phyloP scores from a whole-genome alignment of 1,140 invertebrate species.

The Aleiodes sp. region DNA sequence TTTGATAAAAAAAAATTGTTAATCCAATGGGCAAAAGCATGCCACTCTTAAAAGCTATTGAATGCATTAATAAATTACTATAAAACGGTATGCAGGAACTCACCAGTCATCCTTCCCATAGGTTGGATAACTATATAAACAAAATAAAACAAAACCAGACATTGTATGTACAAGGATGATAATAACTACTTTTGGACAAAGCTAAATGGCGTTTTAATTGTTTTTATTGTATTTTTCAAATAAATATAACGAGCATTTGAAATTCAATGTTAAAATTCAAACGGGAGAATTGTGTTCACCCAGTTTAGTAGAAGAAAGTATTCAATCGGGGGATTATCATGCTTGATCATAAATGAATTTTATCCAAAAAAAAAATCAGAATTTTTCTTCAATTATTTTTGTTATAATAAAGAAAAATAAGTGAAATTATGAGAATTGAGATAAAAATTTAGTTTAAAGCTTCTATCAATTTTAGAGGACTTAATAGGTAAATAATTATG shows the following conservation, averaged over 20 bases:
- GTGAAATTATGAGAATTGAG: too few relatives aligned
- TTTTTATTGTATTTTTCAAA: too few relatives aligned
- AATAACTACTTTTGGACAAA: constrained; percentile 23
- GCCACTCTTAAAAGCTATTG: background rate
- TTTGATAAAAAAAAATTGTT: background rate
- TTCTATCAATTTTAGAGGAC: background rate
- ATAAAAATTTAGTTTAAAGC: too few relatives aligned
- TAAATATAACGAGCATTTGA: too few relatives aligned
- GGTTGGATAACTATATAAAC: constrained; percentile 69
- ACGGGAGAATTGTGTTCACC: too few relatives aligned
- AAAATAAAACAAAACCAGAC: constrained; percentile 51
- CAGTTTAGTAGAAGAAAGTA: too few relatives aligned
- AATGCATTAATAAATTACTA: constrained; percentile 37
- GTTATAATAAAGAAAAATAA: too few relatives aligned
- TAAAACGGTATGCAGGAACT: constrained; percentile 64
- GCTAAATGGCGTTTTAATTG: constrained; percentile 13
- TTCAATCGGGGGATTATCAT: background rate
- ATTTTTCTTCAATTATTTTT: too few relatives aligned
- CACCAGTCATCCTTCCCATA: constrained; percentile 73
- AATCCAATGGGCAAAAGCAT: background rate
- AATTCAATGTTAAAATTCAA: too few relatives aligned
- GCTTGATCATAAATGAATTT: background rate
- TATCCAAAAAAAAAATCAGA: too few relatives aligned
- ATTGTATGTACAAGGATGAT: constrained; percentile 54
- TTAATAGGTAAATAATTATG: background rate